These are phyloP conservation scores for Morpho helenor DNA, from an alignment of 2,888 invertebrate genomes.

Conservation along the genomic window DNA sequence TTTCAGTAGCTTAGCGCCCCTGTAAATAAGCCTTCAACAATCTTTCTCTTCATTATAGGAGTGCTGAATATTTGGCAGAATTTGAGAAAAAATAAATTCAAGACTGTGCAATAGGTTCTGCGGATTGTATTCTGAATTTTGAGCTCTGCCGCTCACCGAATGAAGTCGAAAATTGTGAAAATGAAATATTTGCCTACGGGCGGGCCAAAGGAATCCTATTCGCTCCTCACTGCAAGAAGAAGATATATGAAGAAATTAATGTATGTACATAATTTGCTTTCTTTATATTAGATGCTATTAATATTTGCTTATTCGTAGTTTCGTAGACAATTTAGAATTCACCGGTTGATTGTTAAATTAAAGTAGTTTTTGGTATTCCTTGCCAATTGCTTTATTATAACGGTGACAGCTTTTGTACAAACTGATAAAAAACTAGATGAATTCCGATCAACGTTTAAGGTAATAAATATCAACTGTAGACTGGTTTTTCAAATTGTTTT, in stretches of 20 bases:
- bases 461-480: no score
- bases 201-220: slow-evolving; percentile 80
- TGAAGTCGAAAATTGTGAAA: slow-evolving; percentile 74
- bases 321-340: no score
- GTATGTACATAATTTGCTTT: slow-evolving; percentile 66
- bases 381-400: neutral
- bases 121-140: slow-evolving; percentile 17
- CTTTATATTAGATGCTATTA: slow-evolving; percentile 8
- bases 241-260: slow-evolving; percentile 83
- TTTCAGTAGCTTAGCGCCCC: slow-evolving; percentile 24
- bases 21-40: slow-evolving; percentile 61
- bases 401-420: neutral
- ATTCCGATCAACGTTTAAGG: no score
- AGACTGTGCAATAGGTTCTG: slow-evolving; percentile 16
- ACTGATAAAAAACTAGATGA: neutral
- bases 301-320: slow-evolving; percentile 4
- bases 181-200: slow-evolving; percentile 82
- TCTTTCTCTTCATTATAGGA: slow-evolving; percentile 59
- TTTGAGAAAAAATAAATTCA: slow-evolving; percentile 16
- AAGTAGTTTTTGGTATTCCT: neutral
- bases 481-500: no score
- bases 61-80: slow-evolving; percentile 24
- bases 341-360: neutral
- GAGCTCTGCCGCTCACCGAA: slow-evolving; percentile 47
- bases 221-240: slow-evolving; percentile 79